These are phyloP conservation scores for Salticus scenicus DNA, from an alignment of 2,888 invertebrate species.

Conservation along the genomic window DNA sequence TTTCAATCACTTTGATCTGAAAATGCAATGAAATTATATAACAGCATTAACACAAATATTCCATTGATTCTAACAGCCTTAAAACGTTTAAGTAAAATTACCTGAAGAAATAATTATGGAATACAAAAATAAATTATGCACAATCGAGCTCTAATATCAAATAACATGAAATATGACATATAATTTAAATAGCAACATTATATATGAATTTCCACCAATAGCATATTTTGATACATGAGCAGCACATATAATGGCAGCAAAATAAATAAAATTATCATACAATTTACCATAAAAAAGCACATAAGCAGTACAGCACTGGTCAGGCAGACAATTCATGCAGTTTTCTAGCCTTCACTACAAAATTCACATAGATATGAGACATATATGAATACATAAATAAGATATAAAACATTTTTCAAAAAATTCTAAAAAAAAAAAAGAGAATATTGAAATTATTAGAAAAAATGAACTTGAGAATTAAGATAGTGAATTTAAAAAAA, in stretches of 20 bases:
- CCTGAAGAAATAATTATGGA: not conserved
- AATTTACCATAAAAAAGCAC: constrained; percentile 59
- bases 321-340: constrained; percentile 53
- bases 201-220: not conserved
- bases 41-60: not conserved
- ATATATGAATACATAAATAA: not conserved
- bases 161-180: not conserved
- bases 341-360: constrained; percentile 29
- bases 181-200: not conserved
- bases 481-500: too few relatives aligned
- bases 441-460: not conserved
- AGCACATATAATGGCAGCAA: constrained; percentile 40
- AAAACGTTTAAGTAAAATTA: not conserved
- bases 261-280: constrained; percentile 21
- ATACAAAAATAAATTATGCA: not conserved
- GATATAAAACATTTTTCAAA: not conserved
- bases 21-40: not conserved
- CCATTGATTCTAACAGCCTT: not conserved
- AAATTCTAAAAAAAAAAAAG: not conserved
- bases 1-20: too few relatives aligned
- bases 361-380: constrained; percentile 27
- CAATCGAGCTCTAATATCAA: not conserved
- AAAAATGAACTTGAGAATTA: too few relatives aligned
- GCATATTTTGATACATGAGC: not conserved
- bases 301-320: constrained; percentile 35